phyloP scores from a whole-genome alignment of 2,113 vertebrate species.

The Symphodus melops region DNA sequence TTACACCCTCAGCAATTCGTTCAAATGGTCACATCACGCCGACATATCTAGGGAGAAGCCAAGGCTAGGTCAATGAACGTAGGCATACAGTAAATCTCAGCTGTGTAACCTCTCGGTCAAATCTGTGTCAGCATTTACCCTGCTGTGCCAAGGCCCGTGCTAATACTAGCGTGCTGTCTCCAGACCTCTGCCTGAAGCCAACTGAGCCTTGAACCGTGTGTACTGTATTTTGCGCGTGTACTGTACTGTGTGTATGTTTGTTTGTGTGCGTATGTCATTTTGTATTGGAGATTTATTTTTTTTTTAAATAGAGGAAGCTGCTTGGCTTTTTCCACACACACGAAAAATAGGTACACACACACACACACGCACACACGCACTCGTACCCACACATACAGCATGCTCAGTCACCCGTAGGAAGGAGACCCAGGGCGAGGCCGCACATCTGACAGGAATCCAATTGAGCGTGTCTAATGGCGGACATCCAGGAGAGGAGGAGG shows the following conservation, averaged over 20 bases:
- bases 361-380: constrained; percentile 42
- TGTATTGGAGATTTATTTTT: constrained; percentile 31
- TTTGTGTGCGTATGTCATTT: constrained; percentile 51
- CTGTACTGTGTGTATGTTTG: constrained; percentile 1
- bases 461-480: constrained; percentile 82
- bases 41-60: constrained; percentile 58
- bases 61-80: constrained; percentile 66
- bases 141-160: constrained; percentile 64
- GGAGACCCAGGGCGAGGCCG: constrained; percentile 79
- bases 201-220: constrained; percentile 53
- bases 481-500: constrained; percentile 77
- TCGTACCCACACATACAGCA: constrained; percentile 55
- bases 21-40: constrained; percentile 61
- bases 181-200: constrained; percentile 45
- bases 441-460: constrained; percentile 83
- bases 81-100: constrained; percentile 71
- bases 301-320: constrained; percentile 39
- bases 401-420: constrained; percentile 81
- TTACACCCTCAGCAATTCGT: constrained; percentile 63
- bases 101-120: constrained; percentile 67
- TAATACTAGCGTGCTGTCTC: constrained; percentile 60
- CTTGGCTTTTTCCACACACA: constrained; percentile 45
- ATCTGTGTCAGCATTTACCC: constrained; percentile 75
- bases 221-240: neutral
- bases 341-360: constrained; percentile 27